Evolutionary conservation across 2,113 vertebrate genomes (phyloP), one percentile per base, ranked within the genome.

Genomic region (Mesembrinibis cayennensis): DNA sequence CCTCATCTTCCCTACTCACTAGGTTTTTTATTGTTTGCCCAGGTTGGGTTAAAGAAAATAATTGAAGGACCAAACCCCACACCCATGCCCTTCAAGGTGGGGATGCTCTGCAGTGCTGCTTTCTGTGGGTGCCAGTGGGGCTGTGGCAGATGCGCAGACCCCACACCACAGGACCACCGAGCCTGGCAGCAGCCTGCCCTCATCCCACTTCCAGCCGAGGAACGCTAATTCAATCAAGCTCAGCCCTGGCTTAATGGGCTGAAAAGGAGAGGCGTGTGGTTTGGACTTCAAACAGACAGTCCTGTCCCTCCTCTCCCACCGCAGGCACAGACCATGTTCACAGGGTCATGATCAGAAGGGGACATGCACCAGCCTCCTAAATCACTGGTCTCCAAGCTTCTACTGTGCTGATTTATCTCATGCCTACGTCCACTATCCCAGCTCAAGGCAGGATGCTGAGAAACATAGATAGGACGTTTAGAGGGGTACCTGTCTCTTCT

Each of bases 161-260:
- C n/a, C 13, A 42, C 21, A 13, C 50, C 16, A 4, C 21, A 11
- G 80, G 45, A 42, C 34, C 18, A 2, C 32, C 0, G 3, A 62
- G 22, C 13, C 49, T 34, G 38, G 29, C 1, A 0, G 47, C 38
- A 50, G 36, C 70, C 58, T 52, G 42, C 30, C 18, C 29, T 45
- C 26, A 27, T 7, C n/a, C 40, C 1, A 0, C 7, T 47, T 45
- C 44, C 76, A 67, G 19, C 29, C 1, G 0, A 62, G 66, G 30
- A 79, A 58, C 0, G 4, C 22, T 55, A 42, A 53, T 88, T 87
- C 21, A 20, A 50, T n/a, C 81, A 16, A 74, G 36, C 22, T 72
- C 52, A 83, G 62, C 8, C 40, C 38, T 0, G 0, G 7, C 14
- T 61, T 21, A 30, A 47, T 0, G 7, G 59, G 34, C 27, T 83